Evolutionary conservation across 2,113 vertebrate species (phyloP).

Genomic region (Pachycephala philippinensis): DNA sequence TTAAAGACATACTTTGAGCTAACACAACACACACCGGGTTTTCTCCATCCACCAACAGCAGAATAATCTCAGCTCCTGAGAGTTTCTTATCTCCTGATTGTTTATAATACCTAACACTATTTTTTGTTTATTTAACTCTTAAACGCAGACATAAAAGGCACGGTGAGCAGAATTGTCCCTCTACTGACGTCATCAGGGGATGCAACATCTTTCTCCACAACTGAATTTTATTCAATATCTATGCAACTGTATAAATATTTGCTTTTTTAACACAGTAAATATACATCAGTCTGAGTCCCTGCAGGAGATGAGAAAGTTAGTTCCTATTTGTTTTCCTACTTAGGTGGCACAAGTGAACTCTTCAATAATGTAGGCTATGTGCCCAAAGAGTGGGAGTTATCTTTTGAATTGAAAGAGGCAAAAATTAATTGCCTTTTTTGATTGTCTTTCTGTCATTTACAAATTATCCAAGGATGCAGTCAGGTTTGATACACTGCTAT

Average conservation of each 20-base stretch:
- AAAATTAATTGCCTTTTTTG: not conserved
- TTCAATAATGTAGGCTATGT: not conserved
- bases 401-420: not conserved
- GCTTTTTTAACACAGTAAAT: not conserved
- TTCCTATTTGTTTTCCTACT: not conserved
- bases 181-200: not conserved
- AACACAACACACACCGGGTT: not conserved
- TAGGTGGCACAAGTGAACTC: not conserved
- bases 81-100: not conserved
- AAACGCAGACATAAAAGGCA: not conserved
- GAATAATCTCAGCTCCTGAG: not conserved
- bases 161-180: accelerated
- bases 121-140: not conserved
- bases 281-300: not conserved
- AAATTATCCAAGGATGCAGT: not conserved
- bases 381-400: not conserved
- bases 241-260: not conserved
- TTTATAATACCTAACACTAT: not conserved
- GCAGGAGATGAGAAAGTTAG: not conserved
- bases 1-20: constrained; percentile 16
- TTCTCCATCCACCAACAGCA: constrained; percentile 1
- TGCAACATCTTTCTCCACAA: not conserved
- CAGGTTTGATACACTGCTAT: not conserved
- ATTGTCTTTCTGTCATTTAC: not conserved
- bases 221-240: not conserved